Conservation (phyloP, 1,140 invertebrate genomes). For the Vanessa tameamea region DNA sequence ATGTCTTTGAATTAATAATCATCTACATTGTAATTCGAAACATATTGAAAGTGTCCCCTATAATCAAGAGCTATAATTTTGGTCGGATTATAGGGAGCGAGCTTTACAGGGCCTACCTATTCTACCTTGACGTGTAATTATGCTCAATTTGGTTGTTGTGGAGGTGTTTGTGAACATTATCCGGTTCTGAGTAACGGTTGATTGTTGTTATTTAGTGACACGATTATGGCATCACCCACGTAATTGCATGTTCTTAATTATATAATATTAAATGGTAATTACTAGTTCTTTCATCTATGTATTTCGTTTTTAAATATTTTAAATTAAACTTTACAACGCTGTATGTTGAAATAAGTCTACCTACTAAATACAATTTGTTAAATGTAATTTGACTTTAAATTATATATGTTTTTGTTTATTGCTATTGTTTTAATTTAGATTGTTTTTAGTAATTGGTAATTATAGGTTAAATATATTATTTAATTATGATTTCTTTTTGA, state of each 20-base stretch:
- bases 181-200: background rate
- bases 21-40: background rate
- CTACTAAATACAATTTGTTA: too few species aligned
- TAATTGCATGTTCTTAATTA: background rate
- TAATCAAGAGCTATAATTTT: slow-evolving; percentile 28
- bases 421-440: too few species aligned
- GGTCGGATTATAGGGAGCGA: slow-evolving; percentile 3
- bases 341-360: too few species aligned
- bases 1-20: slow-evolving; percentile 19
- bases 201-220: slow-evolving; percentile 10
- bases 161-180: slow-evolving; percentile 18
- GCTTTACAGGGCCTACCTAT: slow-evolving; percentile 6
- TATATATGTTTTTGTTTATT: too few species aligned
- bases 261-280: background rate
- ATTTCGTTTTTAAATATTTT: too few species aligned
- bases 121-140: slow-evolving; percentile 21
- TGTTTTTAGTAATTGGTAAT: too few species aligned
- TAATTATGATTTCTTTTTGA: too few species aligned
- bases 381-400: too few species aligned
- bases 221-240: background rate
- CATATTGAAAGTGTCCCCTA: slow-evolving; percentile 15
- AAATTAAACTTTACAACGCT: too few species aligned
- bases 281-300: background rate
- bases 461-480: too few species aligned
- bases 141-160: slow-evolving; percentile 1